Evolutionary conservation across 2,888 invertebrate genomes (phyloP).

Genomic region (Lasius fuliginosus): DNA sequence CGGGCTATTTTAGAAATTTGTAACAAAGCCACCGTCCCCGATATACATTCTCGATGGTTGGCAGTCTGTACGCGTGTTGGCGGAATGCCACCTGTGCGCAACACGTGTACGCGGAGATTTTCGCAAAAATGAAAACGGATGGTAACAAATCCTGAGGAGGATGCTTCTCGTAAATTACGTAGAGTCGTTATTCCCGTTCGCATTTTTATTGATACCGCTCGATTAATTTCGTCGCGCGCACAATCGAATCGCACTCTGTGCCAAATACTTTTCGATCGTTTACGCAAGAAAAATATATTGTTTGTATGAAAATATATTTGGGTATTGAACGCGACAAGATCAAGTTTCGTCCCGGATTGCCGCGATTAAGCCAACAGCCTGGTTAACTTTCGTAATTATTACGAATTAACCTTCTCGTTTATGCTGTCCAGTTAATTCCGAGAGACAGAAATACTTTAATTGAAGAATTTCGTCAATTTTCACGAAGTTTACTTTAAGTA

Average conservation of each 20-base stretch:
- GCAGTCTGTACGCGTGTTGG: conserved; percentile 65
- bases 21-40: conserved; percentile 31
- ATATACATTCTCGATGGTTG: conserved; percentile 3
- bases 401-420: conserved; percentile 12
- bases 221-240: conserved; percentile 14
- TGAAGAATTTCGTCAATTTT: conserved; percentile 20
- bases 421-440: background rate
- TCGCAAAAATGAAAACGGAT: conserved; percentile 41
- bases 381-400: conserved; percentile 42
- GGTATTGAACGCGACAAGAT: conserved; percentile 3
- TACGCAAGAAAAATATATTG: background rate
- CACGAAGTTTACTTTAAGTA: background rate
- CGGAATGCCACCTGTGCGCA: conserved; percentile 77
- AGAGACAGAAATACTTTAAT: background rate
- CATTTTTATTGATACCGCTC: conserved; percentile 1
- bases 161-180: background rate
- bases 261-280: background rate
- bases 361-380: background rate
- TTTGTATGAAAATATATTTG: background rate
- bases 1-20: conserved; percentile 9
- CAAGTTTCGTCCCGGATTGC: background rate
- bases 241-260: background rate
- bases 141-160: background rate
- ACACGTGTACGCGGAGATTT: conserved; percentile 69
- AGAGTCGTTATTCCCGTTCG: background rate